Conservation (phyloP, 2,888 invertebrate species). For the Pseudococcus jackbeardsleyi region DNA sequence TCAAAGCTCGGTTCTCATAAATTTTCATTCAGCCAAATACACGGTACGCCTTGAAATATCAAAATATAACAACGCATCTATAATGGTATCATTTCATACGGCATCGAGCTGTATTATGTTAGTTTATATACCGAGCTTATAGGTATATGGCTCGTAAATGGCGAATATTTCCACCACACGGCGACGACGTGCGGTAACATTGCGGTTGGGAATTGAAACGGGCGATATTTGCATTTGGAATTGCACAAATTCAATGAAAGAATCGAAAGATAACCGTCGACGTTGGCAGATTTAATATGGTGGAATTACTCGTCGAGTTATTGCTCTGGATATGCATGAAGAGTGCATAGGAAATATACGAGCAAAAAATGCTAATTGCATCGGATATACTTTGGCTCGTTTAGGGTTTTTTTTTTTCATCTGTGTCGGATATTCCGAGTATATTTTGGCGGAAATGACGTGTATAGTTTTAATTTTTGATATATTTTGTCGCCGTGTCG, state of each 20-base stretch:
- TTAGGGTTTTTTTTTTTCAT: not conserved
- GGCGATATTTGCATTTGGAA: slow-evolving; percentile 28
- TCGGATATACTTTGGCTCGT: not conserved
- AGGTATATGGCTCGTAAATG: no score
- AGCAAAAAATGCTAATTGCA: slow-evolving; percentile 3
- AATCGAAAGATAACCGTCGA: not conserved
- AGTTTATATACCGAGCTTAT: not conserved
- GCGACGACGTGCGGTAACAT: not conserved
- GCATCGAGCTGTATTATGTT: not conserved
- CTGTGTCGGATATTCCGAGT: not conserved
- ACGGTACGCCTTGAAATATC: not conserved
- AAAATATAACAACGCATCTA: not conserved
- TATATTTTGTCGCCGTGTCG: not conserved
- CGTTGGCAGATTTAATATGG: slow-evolving; percentile 17
- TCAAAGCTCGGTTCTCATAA: slow-evolving; percentile 18
- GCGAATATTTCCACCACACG: slow-evolving; percentile 14
- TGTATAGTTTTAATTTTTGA: not conserved
- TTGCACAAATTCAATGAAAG: slow-evolving; percentile 32
- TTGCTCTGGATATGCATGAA: not conserved
- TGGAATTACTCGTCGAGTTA: slow-evolving; percentile 32
- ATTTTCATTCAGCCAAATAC: slow-evolving; percentile 9
- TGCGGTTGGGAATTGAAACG: slow-evolving; percentile 19
- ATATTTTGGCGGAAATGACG: not conserved
- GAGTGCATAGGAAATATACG: not conserved
- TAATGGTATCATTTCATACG: slow-evolving; percentile 34